A percentile compares a stretch with the other conserved stretches of the same genome.
Evolutionary conservation across 2,888 invertebrate genomes (phyloP).

Genomic region (Calameuta pallipes): DNA sequence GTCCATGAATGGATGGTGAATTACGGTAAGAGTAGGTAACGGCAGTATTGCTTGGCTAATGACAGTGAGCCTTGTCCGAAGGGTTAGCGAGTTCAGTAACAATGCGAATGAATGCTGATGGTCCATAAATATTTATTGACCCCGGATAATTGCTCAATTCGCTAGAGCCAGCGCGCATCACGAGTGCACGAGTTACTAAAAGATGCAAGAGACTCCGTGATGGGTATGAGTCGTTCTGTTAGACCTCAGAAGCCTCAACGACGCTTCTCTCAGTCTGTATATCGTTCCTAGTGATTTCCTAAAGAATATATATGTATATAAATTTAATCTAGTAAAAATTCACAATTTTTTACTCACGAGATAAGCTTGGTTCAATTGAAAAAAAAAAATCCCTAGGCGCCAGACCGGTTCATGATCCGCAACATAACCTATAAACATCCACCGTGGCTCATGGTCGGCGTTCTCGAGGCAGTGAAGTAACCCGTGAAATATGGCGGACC

Average conservation of each 20-base stretch:
- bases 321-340: too few relatives aligned
- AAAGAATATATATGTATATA: too few relatives aligned
- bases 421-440: too few relatives aligned
- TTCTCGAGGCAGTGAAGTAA: too few relatives aligned
- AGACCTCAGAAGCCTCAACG: neutral
- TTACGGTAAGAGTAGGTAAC: neutral
- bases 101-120: conserved; percentile 8
- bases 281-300: too few relatives aligned
- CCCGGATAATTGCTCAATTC: conserved; percentile 10
- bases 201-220: neutral
- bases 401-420: too few relatives aligned
- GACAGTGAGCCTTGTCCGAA: neutral
- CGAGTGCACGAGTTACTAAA: neutral
- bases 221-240: neutral
- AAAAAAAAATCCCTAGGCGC: too few relatives aligned
- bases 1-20: neutral
- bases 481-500: too few relatives aligned
- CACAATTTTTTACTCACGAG: too few relatives aligned
- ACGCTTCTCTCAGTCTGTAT: neutral
- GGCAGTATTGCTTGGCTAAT: neutral
- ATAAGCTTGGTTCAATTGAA: too few relatives aligned
- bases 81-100: neutral
- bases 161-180: conserved; percentile 5
- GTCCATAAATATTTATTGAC: conserved; percentile 14
- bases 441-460: too few relatives aligned